Evolutionary conservation across 2,797 vertebrate species (phyloP).

Genomic region (Fratercula arctica): DNA sequence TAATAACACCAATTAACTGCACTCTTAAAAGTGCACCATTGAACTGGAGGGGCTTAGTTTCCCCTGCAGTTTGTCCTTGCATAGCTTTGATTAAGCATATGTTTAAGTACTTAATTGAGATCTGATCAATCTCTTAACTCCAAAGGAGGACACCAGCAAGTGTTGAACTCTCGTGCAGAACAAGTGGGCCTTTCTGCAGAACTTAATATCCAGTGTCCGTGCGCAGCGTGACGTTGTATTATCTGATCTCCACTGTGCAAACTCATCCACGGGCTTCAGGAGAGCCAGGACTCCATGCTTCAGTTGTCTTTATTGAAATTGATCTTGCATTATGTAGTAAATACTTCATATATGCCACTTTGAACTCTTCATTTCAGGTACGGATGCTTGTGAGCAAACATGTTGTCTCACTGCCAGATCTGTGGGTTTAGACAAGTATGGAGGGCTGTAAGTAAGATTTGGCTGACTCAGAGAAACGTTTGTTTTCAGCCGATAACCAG

Average conservation of each 20-base stretch:
- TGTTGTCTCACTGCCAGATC: slow-evolving; percentile 11
- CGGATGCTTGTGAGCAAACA: neutral
- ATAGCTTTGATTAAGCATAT: neutral
- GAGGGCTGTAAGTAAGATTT: neutral
- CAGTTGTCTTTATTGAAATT: neutral
- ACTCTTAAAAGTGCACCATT: neutral
- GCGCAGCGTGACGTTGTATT: neutral
- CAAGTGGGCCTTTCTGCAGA: neutral
- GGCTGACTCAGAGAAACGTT: slow-evolving; percentile 12
- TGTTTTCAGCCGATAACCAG: neutral
- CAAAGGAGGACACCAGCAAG: neutral
- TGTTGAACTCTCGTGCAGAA: neutral
- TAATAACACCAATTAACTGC: neutral
- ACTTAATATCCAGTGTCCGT: neutral
- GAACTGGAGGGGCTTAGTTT: neutral
- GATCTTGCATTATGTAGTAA: neutral
- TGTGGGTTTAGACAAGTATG: slow-evolving; percentile 22
- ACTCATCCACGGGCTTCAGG: neutral
- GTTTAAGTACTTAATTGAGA: neutral
- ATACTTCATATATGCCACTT: neutral
- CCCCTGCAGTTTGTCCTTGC: neutral
- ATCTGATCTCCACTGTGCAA: neutral
- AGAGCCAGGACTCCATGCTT: neutral
- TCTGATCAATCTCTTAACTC: neutral
- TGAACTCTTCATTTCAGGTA: neutral